Base-by-base conservation (phyloP, 2,113 vertebrate genomes). In the Cardinalis cardinalis region DNA sequence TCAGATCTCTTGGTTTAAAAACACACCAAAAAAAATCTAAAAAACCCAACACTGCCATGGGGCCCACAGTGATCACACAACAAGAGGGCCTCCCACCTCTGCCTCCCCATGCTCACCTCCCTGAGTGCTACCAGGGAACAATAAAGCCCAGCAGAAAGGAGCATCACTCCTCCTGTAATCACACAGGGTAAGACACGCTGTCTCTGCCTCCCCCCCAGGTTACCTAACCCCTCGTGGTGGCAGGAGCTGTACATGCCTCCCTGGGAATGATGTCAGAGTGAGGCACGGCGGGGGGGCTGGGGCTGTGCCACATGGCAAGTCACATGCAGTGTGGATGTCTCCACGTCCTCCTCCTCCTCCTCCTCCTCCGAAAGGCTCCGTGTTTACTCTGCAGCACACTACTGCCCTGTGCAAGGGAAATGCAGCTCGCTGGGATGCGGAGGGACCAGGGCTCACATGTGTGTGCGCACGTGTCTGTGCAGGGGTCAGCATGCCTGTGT, bases 371-470 rank as follows among this genome's bases (percentile, higher is more conserved):
- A 36, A 17, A n/a, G 31, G 56, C 48, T 60, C 28, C 29, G 34
- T 81, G 91, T 87, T 94, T 85, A 81, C 74, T 77, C 41, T 58
- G 75, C 66, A 74, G 68, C 81, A 9, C 2, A 0, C n/a, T 20
- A 4, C 66, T 69, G 29, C 58, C 51, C 53, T 10, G 12, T n/a
- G 3, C 21, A 5, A 71, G 46, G 2, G 72, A n/a, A 32, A 25
- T 0, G 6, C 36, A 7, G 34, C 69, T 82, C 4, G 0, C 53
- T 9, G 38, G 13, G 34, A 29, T 61, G n/a, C 51, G 31, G 1
- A 0, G 20, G 71, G 29, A 87, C 2, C 38, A 21, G 41, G 8
- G 24, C 2, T 66, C 23, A 59, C 44, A 48, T 3, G 2, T 64
- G 53, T 34, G 28, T 18, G 38, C 3, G 18, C 74, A 41, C 0